Conservation (phyloP, 2,888 invertebrate genomes). For the Luperina nickerlii region DNA sequence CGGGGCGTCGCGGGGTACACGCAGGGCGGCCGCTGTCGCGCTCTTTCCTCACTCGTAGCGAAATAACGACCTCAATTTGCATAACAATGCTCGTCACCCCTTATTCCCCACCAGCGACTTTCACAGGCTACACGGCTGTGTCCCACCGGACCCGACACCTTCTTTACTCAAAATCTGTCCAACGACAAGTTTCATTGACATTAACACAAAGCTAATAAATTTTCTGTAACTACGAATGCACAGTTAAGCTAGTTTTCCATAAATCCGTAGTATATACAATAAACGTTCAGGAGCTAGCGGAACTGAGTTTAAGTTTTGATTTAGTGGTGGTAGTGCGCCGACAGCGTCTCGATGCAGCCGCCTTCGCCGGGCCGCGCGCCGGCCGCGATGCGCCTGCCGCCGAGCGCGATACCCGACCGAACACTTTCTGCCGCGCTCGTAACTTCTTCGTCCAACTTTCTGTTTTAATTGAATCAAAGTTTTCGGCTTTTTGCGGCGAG, state of each 20-base stretch:
- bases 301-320: slow-evolving; percentile 75
- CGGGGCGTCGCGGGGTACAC: slow-evolving; percentile 71
- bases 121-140: slow-evolving; percentile 83
- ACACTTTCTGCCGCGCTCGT: slow-evolving; percentile 79
- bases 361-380: slow-evolving; percentile 53
- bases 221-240: slow-evolving; percentile 42
- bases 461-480: slow-evolving; percentile 90
- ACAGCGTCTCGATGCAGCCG: slow-evolving; percentile 63
- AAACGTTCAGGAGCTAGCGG: slow-evolving; percentile 60
- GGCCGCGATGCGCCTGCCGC: slow-evolving; percentile 55
- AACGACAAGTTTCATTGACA: slow-evolving; percentile 66
- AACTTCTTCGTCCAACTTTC: slow-evolving; percentile 88
- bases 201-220: slow-evolving; percentile 58
- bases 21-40: slow-evolving; percentile 84
- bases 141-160: slow-evolving; percentile 86
- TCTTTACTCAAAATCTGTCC: slow-evolving; percentile 83
- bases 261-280: slow-evolving; percentile 58
- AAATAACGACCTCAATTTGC: slow-evolving; percentile 91
- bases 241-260: slow-evolving; percentile 50
- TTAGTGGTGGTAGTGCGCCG: slow-evolving; percentile 72
- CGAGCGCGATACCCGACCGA: slow-evolving; percentile 69
- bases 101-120: slow-evolving; percentile 88
- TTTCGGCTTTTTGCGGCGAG: slow-evolving; percentile 90
- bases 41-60: slow-evolving; percentile 90
- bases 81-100: slow-evolving; percentile 90